Base-by-base conservation (phyloP, 1,140 invertebrate genomes). In the Drosophila nasuta region DNA sequence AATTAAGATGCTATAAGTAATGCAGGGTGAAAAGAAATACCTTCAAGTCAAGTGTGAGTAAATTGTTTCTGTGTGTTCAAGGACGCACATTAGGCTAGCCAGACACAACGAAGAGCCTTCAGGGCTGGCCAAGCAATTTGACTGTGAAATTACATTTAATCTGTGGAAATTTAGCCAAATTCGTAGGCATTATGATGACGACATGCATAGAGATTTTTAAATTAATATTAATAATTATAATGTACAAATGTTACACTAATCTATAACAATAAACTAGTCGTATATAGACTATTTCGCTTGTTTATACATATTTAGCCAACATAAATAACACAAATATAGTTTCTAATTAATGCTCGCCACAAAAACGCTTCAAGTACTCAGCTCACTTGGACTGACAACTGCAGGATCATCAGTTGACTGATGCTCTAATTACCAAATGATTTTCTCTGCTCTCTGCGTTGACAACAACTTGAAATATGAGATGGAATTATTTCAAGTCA, bases 341-440 rank as follows among this genome's bases (percentile, higher is more conserved):
- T 43, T 43, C 41, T 13, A 43, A 43, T 43, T 43, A 5, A 43
- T 43, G 11, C 5, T 13, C 7, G 35, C 35, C 35, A 8, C 35
- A 10, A 10, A 38, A 43, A 5, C n/a, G 41, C 3, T 54, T 54
- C 11, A 33, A 54, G 51, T n/a, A 33, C 11, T 52, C 20, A 52
- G 20, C 10, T 41, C n/a, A 46, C 45, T 17, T 20, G 46, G 15
- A 38, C 35, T 38, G 13, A 20, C 35, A 48, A 48, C 51, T 56
- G 52, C 52, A 35, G 30, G 38, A 20, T 58, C 56, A 43, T 58
- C 41, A 58, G 30, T 57, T 57, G n/a, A 35, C 30, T 59, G 43
- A 48, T 59, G 33, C 35, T 41, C 38, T 52, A 69, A 60, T 69
- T 69, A 69, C 46, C 10, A 48, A 66, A 66, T 46, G 43, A 66